Evolutionary conservation across 2,888 invertebrate species (phyloP), one percentile per base, ranked within the genome.

Genomic region (Aleiodes testaceus): DNA sequence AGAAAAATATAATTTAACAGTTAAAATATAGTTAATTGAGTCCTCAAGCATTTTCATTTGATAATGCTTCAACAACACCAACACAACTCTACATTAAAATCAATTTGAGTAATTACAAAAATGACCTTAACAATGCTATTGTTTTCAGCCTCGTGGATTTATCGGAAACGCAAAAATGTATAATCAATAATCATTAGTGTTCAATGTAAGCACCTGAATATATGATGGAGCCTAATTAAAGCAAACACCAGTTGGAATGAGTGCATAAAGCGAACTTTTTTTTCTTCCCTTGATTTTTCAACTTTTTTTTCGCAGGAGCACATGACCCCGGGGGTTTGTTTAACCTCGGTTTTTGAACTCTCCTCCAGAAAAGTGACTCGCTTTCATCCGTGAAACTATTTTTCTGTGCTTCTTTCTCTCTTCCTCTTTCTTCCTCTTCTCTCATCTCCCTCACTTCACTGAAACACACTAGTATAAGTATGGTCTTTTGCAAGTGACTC

Each of bases 271-370:
- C 4, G 14, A 12, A 45, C 7, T 45, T 45, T 14, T 7, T 16
- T 14, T 16, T 16, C 16, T 47, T 47, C 16, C 9, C 16, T 47
- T 16, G 14, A 47, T 14, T 14, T 47, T 14, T 47, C 7, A 16
- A 16, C 16, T 47, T 47, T 47, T 47, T 47, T 14, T 47, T 47
- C 16, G 5, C 47, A 47, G 4, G 47, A 47, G 16, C 47, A 47
- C 47, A 47, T 16, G 69, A 70, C n/a, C 70, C 74, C 72, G 72
- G 72, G 78, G 75, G 77, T 78, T 78, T 75, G 66, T 70, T 77
- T 76, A 77, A 78, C 78, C 75, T 74, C 70, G 72, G 73, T 70
- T 78, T 76, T 76, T 67, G 30, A 74, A 70, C 69, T 20, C 47
- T 52, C 52, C 67, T 55, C 63, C 66, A 61, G 61, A 52, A 45